Evolutionary conservation across 92 coral and sea anemone species (phyloP).

Genomic region (Ricordea florida): DNA sequence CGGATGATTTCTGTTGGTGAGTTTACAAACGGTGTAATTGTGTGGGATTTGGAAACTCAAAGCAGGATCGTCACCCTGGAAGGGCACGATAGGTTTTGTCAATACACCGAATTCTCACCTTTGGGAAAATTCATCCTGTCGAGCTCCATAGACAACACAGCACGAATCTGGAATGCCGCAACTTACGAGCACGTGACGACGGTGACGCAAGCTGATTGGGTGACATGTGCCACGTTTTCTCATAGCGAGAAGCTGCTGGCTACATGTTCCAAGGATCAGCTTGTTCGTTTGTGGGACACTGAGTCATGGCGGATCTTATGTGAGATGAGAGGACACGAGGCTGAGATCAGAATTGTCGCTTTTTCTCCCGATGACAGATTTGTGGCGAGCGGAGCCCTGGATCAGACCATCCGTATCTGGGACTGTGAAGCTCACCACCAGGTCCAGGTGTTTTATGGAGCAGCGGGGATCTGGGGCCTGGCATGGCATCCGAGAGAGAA

Average conservation of each 20-base stretch:
- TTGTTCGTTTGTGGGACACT: conserved; percentile 56
- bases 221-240: conserved; percentile 62
- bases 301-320: conserved; percentile 20
- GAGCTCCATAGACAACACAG: conserved; percentile 63
- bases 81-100: conserved; percentile 63
- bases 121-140: conserved; percentile 61
- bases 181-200: conserved; percentile 48
- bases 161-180: conserved; percentile 47
- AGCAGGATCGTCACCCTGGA: conserved; percentile 38
- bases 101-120: conserved; percentile 66
- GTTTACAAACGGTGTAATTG: conserved; percentile 55
- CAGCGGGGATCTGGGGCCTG: conserved; percentile 65
- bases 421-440: conserved; percentile 42
- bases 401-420: conserved; percentile 70
- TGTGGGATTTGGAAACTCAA: conserved; percentile 62
- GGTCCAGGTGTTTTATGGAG: conserved; percentile 64
- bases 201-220: conserved; percentile 57
- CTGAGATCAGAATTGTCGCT: conserved; percentile 67
- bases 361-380: conserved; percentile 58
- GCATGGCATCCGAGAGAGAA: conserved; percentile 49
- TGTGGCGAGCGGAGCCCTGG: conserved; percentile 69
- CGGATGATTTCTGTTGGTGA: conserved; percentile 65
- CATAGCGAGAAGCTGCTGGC: conserved; percentile 57
- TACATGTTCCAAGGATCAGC: conserved; percentile 58
- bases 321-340: conserved; percentile 44